Percentiles rank a stretch among this genome's conserved stretches.
Evolutionary conservation across 2,797 vertebrate genomes (phyloP).

Genomic region (Poliocrania exsul): DNA sequence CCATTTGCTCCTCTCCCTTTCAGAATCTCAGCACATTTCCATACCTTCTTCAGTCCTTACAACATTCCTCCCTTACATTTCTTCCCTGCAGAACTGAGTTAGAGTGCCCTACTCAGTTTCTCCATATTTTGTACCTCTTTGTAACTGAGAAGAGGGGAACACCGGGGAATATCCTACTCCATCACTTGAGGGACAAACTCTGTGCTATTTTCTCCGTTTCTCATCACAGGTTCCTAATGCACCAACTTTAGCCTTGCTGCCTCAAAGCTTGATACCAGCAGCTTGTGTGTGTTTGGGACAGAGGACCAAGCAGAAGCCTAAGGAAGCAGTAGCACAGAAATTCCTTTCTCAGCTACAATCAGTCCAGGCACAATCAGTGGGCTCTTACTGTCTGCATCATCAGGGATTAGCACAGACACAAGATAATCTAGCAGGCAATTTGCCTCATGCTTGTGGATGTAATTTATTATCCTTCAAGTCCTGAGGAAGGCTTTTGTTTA

Average conservation of each 20-base stretch:
- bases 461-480: not conserved
- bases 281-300: not conserved
- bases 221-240: not conserved
- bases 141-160: not conserved
- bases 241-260: not conserved
- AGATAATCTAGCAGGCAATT: not conserved
- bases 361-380: not conserved
- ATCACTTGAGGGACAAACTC: not conserved
- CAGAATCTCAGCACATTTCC: not conserved
- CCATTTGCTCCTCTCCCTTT: not conserved
- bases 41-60: not conserved
- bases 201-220: not conserved
- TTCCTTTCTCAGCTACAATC: not conserved
- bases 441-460: not conserved
- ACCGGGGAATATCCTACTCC: not conserved
- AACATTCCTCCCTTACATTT: not conserved
- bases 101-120: not conserved
- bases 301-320: not conserved
- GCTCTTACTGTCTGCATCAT: not conserved
- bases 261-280: not conserved
- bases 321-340: not conserved
- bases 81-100: not conserved
- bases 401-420: not conserved
- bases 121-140: not conserved
- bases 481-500: not conserved